Base-by-base conservation (phyloP, 2,888 invertebrate species). In the Choristoneura rosaceana region DNA sequence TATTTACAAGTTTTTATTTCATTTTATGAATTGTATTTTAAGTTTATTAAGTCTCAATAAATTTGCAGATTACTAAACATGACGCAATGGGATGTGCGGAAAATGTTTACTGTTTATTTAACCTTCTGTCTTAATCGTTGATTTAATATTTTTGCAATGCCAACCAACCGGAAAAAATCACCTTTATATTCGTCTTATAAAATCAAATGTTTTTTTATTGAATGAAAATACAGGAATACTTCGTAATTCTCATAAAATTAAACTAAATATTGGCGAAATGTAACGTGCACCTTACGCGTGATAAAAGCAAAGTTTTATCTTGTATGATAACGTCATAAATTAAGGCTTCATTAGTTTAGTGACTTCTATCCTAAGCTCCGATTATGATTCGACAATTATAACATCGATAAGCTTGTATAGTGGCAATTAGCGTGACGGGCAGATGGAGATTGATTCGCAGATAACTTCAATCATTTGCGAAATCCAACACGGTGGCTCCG, bases 391-490 rank as follows among this genome's bases (percentile, higher is more conserved):
- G 73, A 69, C 69, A 69, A 76, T 84, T 82, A 66, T 74, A 71
- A 76, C 78, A 82, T 86, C 83, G 87, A 88, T 88, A 87, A 86
- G 79, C 80, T 69, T 73, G 62, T 80, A 79, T 85, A 81, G 82
- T 80, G 82, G 86, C 90, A 90, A 92, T 92, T 92, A 92, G 84
- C 86, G 88, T 90, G 90, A 88, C 82, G 82, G 85, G 80, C 82
- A 80, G 87, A 71, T 65, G 70, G 41, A 81, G 85, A 85, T 85
- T 78, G 74, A 74, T 73, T 73, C 70, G 60, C 55, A 66, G 84
- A 84, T 84, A 78, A 82, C 80, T 80, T 84, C 84, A 74, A 79
- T 78, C 78, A 78, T 70, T 78, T 76, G 79, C 77, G 75, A 79
- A 82, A 81, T 80, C 75, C 67, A 76, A 79, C 79, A 79, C 78